These are phyloP conservation scores for Rhopalosiphum maidis DNA, from an alignment of 1,140 invertebrate genomes.

Conservation along the genomic window DNA sequence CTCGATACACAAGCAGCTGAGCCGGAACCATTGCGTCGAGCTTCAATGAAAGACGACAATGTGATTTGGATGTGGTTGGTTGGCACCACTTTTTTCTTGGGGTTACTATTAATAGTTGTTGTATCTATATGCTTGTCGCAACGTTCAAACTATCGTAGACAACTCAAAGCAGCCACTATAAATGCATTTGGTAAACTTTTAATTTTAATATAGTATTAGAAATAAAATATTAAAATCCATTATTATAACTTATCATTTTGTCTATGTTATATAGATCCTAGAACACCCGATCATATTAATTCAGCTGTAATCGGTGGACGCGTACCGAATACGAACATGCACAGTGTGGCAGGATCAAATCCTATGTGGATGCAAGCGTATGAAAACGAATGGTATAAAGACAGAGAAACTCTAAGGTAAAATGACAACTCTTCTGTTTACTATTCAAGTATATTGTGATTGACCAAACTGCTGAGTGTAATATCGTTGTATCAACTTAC, in stretches of 20 bases:
- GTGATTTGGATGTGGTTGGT: slow-evolving; percentile 75
- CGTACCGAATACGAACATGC: slow-evolving; percentile 93
- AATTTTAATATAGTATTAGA: background rate
- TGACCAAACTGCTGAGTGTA: background rate
- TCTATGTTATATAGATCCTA: background rate
- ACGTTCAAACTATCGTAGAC: slow-evolving; percentile 79
- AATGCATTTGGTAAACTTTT: slow-evolving; percentile 81
- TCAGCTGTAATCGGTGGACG: slow-evolving; percentile 64
- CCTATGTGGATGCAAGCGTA: slow-evolving; percentile 95
- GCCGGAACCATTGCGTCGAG: slow-evolving; percentile 65
- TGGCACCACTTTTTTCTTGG: slow-evolving; percentile 79
- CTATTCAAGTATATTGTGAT: background rate
- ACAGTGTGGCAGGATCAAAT: slow-evolving; percentile 91
- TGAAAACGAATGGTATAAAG: slow-evolving; percentile 94
- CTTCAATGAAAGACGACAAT: slow-evolving; percentile 67
- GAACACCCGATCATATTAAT: slow-evolving; percentile 5
- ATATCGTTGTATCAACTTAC: background rate
- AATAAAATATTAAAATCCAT: background rate
- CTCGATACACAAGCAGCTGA: slow-evolving; percentile 86
- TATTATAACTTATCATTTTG: background rate
- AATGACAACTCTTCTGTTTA: background rate
- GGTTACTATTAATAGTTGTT: slow-evolving; percentile 77
- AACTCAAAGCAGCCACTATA: slow-evolving; percentile 92
- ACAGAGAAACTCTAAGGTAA: slow-evolving; percentile 76
- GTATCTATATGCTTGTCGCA: slow-evolving; percentile 83